Evolutionary conservation across 2,888 invertebrate genomes (phyloP).

Genomic region (Tubiluchus corallicola): DNA sequence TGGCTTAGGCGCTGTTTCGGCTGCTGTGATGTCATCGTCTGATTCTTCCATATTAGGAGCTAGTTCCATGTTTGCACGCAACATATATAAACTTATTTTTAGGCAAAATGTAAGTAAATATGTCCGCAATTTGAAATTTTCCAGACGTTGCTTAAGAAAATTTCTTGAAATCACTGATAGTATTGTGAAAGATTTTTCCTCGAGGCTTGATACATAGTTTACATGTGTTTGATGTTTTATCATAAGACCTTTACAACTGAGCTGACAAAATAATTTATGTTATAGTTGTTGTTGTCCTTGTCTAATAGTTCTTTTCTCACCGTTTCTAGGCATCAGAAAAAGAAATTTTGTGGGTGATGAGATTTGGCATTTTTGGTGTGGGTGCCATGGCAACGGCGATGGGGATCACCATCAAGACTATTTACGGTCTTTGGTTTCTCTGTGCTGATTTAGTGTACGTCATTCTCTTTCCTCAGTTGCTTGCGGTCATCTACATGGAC

Average conservation of each 20-base stretch:
- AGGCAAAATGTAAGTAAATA: slow-evolving; percentile 49
- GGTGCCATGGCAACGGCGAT: slow-evolving; percentile 78
- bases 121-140: no score
- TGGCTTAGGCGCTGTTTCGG: slow-evolving; percentile 92
- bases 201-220: no score
- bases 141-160: no score
- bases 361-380: slow-evolving; percentile 71
- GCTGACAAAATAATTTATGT: no score
- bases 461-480: slow-evolving; percentile 88
- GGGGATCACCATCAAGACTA: slow-evolving; percentile 91
- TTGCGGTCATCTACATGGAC: slow-evolving; percentile 90
- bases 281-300: slow-evolving; percentile 4
- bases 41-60: slow-evolving; percentile 96
- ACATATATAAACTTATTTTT: slow-evolving; percentile 92
- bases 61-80: slow-evolving; percentile 96
- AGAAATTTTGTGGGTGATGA: slow-evolving; percentile 78
- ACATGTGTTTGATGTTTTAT: no score
- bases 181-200: no score
- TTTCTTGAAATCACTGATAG: no score
- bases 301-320: neutral
- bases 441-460: slow-evolving; percentile 98
- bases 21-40: slow-evolving; percentile 98
- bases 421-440: slow-evolving; percentile 96
- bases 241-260: no score
- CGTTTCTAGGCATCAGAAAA: slow-evolving; percentile 65